phyloP scores from a whole-genome alignment of 30 jellyfish, hydroid and myxozoan genomes.

The Aurelia sp. region DNA sequence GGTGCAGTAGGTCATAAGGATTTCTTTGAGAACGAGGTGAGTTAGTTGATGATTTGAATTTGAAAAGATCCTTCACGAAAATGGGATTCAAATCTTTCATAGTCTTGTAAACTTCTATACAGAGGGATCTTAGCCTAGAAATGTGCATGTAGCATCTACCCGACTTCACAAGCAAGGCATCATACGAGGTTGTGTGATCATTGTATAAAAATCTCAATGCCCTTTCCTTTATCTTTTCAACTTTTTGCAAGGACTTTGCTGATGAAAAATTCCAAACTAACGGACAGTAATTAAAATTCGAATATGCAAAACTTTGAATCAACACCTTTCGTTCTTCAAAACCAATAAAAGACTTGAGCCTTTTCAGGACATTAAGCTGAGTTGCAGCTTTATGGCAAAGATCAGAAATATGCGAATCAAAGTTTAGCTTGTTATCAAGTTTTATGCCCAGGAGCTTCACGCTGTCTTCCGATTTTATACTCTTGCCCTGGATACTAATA shows the following conservation, averaged over 20 bases:
- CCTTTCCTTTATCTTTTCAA: conserved; percentile 36
- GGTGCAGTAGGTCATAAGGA: conserved; percentile 12
- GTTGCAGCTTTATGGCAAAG: conserved; percentile 53
- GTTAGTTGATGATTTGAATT: not conserved
- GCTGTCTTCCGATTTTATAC: conserved; percentile 34
- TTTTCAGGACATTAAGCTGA: conserved; percentile 49
- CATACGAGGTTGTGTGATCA: not conserved
- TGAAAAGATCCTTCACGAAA: not conserved
- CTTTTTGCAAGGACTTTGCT: conserved; percentile 18
- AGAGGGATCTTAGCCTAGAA: conserved; percentile 4
- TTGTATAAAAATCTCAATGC: conserved; percentile 26
- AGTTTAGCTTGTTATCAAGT: conserved; percentile 35
- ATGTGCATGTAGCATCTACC: conserved; percentile 13
- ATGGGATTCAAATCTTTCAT: conserved; percentile 8
- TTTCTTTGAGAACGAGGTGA: conserved; percentile 15
- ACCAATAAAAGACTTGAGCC: conserved; percentile 22
- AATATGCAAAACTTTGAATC: conserved; percentile 29
- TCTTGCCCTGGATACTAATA: conserved; percentile 36
- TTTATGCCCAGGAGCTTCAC: conserved; percentile 69
- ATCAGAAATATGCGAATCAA: conserved; percentile 40
- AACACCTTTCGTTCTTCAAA: conserved; percentile 23
- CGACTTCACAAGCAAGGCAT: not conserved
- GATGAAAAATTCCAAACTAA: conserved; percentile 61
- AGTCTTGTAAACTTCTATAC: not conserved
- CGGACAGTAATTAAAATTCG: conserved; percentile 52